Evolutionary conservation across 2,888 invertebrate genomes (phyloP), one percentile per base, ranked within the genome.

Genomic region (Phymatocera aterrima): DNA sequence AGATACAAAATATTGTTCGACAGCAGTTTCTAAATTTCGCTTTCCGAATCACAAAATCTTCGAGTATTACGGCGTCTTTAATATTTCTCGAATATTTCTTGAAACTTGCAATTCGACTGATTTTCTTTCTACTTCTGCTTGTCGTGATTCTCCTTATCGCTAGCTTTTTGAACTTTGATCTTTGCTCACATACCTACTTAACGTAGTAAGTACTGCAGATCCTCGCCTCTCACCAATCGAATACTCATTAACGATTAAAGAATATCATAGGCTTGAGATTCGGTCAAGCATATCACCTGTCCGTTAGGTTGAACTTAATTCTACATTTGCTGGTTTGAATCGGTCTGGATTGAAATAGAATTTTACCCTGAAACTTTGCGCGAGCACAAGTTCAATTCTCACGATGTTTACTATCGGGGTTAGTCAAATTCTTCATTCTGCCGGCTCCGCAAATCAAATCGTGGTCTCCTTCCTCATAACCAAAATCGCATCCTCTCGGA

Each of bases 91-190:
- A n/a, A n/a, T n/a, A n/a, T n/a, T n/a, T n/a, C n/a, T n/a, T n/a
- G n/a, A n/a, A n/a, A n/a, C n/a, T n/a, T n/a, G n/a, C n/a, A n/a
- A 12, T 46, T n/a, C 3, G n/a, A 54, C 8, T 54, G n/a, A 54
- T 18, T n/a, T 18, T 54, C 8, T 4, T 1, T 54, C 12, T 51
- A 51, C n/a, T n/a, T n/a, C n/a, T n/a, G n/a, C n/a, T n/a, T n/a
- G n/a, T n/a, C n/a, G n/a, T n/a, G 18, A 51, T 51, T 64, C 37
- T 21, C n/a, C 18, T 65, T 65, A 43, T 65, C 65, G 21, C n/a
- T n/a, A n/a, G 37, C 12, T 40, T 40, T 40, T 21, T 34, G 65
- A 65, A 65, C 65, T 65, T 65, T 65, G 65, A 65, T 40, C 65
- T 10, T n/a, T 18, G 21, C 21, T 21, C 40, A 65, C 37, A 18